Base-by-base conservation (phyloP, 2,888 invertebrate genomes). In the Ctena decussata region DNA sequence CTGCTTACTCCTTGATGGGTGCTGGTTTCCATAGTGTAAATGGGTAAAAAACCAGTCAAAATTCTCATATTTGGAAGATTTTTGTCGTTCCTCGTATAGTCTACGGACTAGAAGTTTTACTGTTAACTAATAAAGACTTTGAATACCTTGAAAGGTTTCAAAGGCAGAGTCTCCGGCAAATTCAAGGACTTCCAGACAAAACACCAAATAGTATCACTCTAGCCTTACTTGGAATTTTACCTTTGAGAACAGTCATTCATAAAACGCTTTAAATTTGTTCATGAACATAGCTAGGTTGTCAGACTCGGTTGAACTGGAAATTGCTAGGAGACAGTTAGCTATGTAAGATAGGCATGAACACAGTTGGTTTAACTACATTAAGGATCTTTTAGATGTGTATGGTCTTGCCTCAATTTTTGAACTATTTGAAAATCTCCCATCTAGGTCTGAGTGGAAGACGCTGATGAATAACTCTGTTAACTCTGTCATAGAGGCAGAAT, bases 241-340 rank as follows among this genome's bases (percentile, higher is more conserved):
- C 75, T 69, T 8, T 44, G 11, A 27, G 27, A 21, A 27, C 37
- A 44, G 30, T 70, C 37, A 24, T 75, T 11, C 37, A 77, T 37
- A 77, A 65, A 77, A 77, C 35, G 37, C 24, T 24, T 27, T 77
- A 0, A 65, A 24, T 27, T 15, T n/a, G n/a, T n/a, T n/a, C n/a
- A 41, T n/a, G 37, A 65, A 11, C 57, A 77, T 39, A 41, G 57
- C 21, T 37, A 35, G 24, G 2, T 60, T 3, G 8, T 21, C 15
- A 35, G 27, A 35, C 39, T 18, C n/a, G n/a, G 24, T 74, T 24
- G 74, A 74, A 53, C 24, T 8, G 6, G 27, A 24, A 27, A n/a
- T 74, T 74, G 74, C 74, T 11, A 35, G 41, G 35, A 74, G 74
- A 53, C 74, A 74, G 46, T 49, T 49, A n/a, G n/a, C n/a, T n/a